Base-by-base conservation (phyloP, 2,113 vertebrate species). In the Mus spicilegus region DNA sequence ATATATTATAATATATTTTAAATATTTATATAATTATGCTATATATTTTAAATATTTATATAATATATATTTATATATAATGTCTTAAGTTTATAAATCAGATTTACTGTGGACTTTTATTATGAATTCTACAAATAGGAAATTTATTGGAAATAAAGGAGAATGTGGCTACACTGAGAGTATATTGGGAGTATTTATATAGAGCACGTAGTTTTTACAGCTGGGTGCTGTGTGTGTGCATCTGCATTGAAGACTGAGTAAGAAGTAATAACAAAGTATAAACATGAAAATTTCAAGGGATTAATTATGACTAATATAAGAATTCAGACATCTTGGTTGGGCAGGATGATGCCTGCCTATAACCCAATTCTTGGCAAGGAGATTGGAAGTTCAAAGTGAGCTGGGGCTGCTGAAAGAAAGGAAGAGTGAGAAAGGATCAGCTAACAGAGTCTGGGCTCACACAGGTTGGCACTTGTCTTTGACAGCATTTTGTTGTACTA, bases 401-500 rank as follows among this genome's bases (percentile, higher is more conserved):
- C 46, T 30, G 33, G 20, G 42, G 46, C 26, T 86, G 14, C 51
- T 56, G 51, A n/a, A 33, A n/a, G 72, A 42, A 72, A n/a, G 19
- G n/a, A 20, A 75, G 72, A n/a, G 33, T 16, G 17, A 39, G n/a
- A 11, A 39, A 22, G 72, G 24, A 65, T 95, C 63, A 85, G 58
- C 85, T 95, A 61, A 73, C 33, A 39, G 7, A 87, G 36, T 91
- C 56, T 51, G 82, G 58, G 86, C 76, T 93, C 65, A 87, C 49
- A 16, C n/a, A 56, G 26, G n/a, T n/a, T 46, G 22, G 19, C 22
- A 30, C 17, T 87, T 80, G 77, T 90, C 89, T 97, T 97, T 97
- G 92, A 93, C 76, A 61, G 84, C 80, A 58, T 97, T 98, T 97
- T 92, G 54, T 97, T 98, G 97, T 98, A 82, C 93, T 97, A 46